Conservation (phyloP, 2,113 vertebrate species). For the Lampris megalopsis region DNA sequence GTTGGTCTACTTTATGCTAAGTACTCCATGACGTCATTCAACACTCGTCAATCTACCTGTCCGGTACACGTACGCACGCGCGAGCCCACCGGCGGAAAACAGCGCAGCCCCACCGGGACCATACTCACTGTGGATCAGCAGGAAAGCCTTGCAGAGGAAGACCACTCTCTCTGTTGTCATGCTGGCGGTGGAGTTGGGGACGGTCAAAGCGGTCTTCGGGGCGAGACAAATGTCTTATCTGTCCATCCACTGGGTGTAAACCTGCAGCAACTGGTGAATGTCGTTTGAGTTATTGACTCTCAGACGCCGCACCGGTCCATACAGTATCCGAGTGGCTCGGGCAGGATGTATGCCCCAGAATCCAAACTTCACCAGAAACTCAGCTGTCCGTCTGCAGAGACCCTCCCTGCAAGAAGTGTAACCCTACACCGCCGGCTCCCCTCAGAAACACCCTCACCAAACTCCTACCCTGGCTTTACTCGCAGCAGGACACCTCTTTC, state of each 20-base stretch:
- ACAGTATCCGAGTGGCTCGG: slow-evolving; percentile 14
- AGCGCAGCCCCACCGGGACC: not conserved
- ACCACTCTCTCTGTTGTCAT: slow-evolving; percentile 45
- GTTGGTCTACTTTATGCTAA: too few relatives aligned
- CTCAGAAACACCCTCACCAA: slow-evolving; percentile 1
- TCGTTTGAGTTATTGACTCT: slow-evolving; percentile 9
- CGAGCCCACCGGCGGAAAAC: not conserved
- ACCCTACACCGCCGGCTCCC: slow-evolving; percentile 57
- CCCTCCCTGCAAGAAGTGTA: slow-evolving; percentile 56
- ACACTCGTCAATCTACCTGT: too few relatives aligned
- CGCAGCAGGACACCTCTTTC: not conserved
- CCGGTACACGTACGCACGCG: too few relatives aligned
- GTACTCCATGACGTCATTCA: too few relatives aligned
- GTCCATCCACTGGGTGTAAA: slow-evolving; percentile 1
- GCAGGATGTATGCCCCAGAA: slow-evolving; percentile 10
- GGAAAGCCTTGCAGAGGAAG: slow-evolving; percentile 48
- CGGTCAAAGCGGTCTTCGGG: not conserved
- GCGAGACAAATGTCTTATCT: not conserved
- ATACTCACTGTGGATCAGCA: slow-evolving; percentile 69
- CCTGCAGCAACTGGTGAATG: not conserved
- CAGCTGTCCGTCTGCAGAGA: slow-evolving; percentile 23
- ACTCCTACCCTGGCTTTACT: not conserved
- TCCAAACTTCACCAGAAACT: slow-evolving; percentile 28
- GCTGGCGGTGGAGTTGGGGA: slow-evolving; percentile 9
- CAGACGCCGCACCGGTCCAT: not conserved